Base-by-base conservation (phyloP, 2,888 invertebrate genomes). In the Ophioninae sp. region DNA sequence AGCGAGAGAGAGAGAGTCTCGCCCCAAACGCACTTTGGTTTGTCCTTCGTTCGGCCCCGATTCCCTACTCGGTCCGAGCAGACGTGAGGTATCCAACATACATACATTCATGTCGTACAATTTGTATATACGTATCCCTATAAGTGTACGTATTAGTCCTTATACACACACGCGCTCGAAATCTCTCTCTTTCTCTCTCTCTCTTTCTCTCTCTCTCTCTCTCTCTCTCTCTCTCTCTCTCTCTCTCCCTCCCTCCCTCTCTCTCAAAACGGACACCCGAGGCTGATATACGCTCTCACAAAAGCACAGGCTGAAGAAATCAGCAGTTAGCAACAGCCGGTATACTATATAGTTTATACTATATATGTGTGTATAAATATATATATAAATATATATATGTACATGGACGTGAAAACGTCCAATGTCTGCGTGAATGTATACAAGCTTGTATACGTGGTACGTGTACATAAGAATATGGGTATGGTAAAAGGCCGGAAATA, bases 31-130 rank as follows among this genome's bases (percentile, higher is more conserved):
- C 83, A 85, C 81, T 86, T 87, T 85, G 86, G 87, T 88, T 89
- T 89, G 89, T 90, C 89, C 90, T 90, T 89, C 90, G 87, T 86
- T 85, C 88, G 87, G 83, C 79, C 83, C 83, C 80, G 85, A 87
- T 88, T 87, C 88, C 86, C 88, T 86, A 86, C 87, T 85, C 83
- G 84, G 81, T 84, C 75, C 75, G 23, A 56, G 69, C 78, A 64
- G 58, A 75, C 82, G 75, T 75, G 74, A 82, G 20, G n/a, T 58
- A 58, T 20, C 17, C 58, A 58, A 20, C 37, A 41, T 20, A 64
- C 41, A 23, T 30, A 59, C 20, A 67, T 20, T n/a, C 9, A 9
- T 20, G 10, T 22, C 13, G 41, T 67, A 20, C 6, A 67, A 44
- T 44, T 44, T 64, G 37, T 64, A 64, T 64, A 22, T 61, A 61